phyloP scores from a whole-genome alignment of 2,113 vertebrate genomes.

The Ammodramus savannarum region DNA sequence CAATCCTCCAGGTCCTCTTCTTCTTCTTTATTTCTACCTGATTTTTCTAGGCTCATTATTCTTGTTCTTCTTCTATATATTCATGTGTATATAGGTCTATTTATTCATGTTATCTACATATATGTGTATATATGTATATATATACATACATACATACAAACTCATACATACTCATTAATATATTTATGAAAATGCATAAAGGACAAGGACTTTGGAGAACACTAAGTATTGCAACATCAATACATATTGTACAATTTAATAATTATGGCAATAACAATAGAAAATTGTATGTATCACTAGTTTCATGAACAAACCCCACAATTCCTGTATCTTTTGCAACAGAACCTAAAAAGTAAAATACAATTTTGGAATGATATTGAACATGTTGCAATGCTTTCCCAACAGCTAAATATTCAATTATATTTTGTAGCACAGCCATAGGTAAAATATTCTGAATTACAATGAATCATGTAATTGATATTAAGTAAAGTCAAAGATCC shows the following conservation, averaged over 20 bases:
- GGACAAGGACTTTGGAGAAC: neutral
- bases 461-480: neutral
- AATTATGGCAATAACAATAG: neutral
- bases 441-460: neutral
- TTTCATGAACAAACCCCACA: neutral
- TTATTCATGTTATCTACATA: neutral
- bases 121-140: neutral
- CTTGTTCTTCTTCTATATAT: neutral
- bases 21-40: neutral
- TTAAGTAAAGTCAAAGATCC: neutral
- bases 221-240: neutral
- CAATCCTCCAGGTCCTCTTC: neutral
- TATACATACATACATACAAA: too few species aligned
- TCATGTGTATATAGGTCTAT: neutral
- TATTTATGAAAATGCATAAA: neutral
- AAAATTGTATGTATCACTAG: neutral
- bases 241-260: neutral
- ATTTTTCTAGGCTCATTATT: neutral
- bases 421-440: neutral
- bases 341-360: neutral
- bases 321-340: neutral
- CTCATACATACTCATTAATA: neutral
- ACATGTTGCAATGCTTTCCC: neutral
- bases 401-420: neutral
- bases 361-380: neutral